Base-by-base conservation (phyloP, 1,140 invertebrate genomes). In the Cydia pomonella region DNA sequence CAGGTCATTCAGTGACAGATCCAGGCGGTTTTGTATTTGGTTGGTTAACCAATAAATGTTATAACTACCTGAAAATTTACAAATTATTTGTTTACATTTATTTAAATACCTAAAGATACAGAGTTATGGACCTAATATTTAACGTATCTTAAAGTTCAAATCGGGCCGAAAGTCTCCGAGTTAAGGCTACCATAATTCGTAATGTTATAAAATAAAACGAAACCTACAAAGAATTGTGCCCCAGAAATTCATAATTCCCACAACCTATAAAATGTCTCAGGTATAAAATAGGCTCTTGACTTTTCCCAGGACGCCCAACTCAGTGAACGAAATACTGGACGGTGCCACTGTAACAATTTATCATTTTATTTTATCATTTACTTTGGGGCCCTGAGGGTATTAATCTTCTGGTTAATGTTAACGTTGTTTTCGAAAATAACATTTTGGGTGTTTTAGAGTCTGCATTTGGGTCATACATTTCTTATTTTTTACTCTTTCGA, bases 331-430 rank as follows among this genome's bases (percentile, higher is more conserved):
- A 13, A 25, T 25, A 23, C 53, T n/a, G 64, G n/a, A 38, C 29
- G 64, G 16, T 41, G 64, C 29, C 64, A 38, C 16, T 41, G 27
- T 16, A 33, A 33, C 64, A 69, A 69, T 69, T 69, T 69, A 69
- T 69, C 64, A 69, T 69, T 69, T 69, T 66, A 33, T 69, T 69
- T 69, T 33, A 69, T 69, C 64, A 33, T 41, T 69, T 69, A 69
- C 64, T 69, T 33, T 38, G 33, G 29, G 21, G 29, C 64, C 18
- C 16, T 38, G 27, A n/a, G 29, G 27, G 27, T n/a, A 69, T 69
- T 69, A 69, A 69, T 69, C 29, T 41, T 18, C 29, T 66, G 12
- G 13, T 50, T 50, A 50, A 50, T 59, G 18, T 18, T 59, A 23
- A 16, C 16, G 13, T 50, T 59, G 53, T 23, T 69, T 21, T 18